phyloP scores from a whole-genome alignment of 1,140 invertebrate genomes.

The Anoplolepis gracilipes region DNA sequence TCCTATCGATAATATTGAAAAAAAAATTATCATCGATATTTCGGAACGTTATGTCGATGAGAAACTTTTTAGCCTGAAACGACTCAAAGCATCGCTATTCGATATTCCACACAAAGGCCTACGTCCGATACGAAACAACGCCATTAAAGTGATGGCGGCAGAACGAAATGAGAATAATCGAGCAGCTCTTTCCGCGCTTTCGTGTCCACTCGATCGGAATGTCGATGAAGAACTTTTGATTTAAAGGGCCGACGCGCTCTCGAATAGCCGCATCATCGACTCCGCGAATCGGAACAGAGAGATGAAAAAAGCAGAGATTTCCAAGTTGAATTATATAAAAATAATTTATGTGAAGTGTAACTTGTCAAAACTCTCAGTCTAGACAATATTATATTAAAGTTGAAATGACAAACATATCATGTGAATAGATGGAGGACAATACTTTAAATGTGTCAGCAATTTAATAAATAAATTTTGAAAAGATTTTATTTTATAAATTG shows the following conservation, averaged over 20 bases:
- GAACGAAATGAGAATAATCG: conserved; percentile 62
- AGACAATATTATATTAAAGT: neutral
- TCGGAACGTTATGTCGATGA: conserved; percentile 52
- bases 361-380: neutral
- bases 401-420: neutral
- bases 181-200: conserved; percentile 58
- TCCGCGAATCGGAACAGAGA: neutral
- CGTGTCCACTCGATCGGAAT: conserved; percentile 59
- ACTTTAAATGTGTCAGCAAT: neutral
- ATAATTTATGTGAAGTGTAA: conserved; percentile 34
- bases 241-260: conserved; percentile 58
- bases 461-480: neutral
- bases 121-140: conserved; percentile 58
- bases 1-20: neutral
- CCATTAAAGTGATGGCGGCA: conserved; percentile 58
- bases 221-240: conserved; percentile 63
- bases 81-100: conserved; percentile 49
- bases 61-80: conserved; percentile 48
- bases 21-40: conserved; percentile 38
- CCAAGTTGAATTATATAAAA: conserved; percentile 9
- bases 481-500: neutral
- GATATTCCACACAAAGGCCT: conserved; percentile 58
- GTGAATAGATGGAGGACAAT: neutral
- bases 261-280: conserved; percentile 36
- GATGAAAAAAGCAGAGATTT: conserved; percentile 18